These are phyloP conservation scores for Miltochrista miniata DNA, from an alignment of 2,888 invertebrate species.

Conservation along the genomic window DNA sequence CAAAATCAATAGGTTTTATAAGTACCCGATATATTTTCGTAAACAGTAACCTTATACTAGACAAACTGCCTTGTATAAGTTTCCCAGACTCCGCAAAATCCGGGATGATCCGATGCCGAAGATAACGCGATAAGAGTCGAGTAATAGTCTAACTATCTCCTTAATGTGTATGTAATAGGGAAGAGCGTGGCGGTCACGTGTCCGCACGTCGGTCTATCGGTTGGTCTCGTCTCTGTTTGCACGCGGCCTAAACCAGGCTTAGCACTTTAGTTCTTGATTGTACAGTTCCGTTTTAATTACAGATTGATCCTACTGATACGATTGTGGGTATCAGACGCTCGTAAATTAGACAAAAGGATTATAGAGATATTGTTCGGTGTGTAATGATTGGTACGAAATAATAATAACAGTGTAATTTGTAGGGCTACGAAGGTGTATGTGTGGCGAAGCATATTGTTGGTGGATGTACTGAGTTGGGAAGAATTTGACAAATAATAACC, in stretches of 20 bases:
- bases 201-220: slow-evolving; percentile 19
- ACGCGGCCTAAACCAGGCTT: slow-evolving; percentile 67
- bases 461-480: no score
- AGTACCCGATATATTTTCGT: not conserved
- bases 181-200: slow-evolving; percentile 64
- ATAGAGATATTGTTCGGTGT: slow-evolving; percentile 33
- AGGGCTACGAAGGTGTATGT: slow-evolving; percentile 11
- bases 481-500: no score
- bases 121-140: slow-evolving; percentile 75
- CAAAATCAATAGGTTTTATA: no score
- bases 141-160: slow-evolving; percentile 73
- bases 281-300: slow-evolving; percentile 68
- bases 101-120: slow-evolving; percentile 58
- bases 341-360: slow-evolving; percentile 72
- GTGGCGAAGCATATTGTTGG: not conserved
- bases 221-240: slow-evolving; percentile 52
- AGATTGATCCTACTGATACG: slow-evolving; percentile 68
- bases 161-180: slow-evolving; percentile 73
- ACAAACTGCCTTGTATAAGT: slow-evolving; percentile 18
- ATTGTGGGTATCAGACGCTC: slow-evolving; percentile 51
- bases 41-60: slow-evolving; percentile 7
- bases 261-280: slow-evolving; percentile 69
- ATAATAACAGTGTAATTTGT: slow-evolving; percentile 33
- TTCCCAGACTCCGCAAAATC: slow-evolving; percentile 68
- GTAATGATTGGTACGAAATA: slow-evolving; percentile 33